A percentile compares a stretch with the other conserved stretches of the same genome.
Conservation (phyloP, 1,140 invertebrate genomes). For the Aphidius ervi region DNA sequence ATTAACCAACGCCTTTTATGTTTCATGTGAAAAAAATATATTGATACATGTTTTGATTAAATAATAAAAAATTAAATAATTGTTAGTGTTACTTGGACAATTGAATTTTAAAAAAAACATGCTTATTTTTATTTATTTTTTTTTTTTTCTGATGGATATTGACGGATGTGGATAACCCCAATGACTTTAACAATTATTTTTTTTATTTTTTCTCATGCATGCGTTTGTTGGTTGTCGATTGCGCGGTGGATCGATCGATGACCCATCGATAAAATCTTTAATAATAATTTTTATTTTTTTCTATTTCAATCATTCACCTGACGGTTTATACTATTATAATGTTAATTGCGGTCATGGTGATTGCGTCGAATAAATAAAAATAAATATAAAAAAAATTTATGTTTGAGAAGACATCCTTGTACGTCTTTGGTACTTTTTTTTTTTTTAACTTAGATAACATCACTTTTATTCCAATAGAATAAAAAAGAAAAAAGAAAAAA, state of each 20-base stretch:
- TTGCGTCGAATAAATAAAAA: slow-evolving; percentile 14
- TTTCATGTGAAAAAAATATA: not conserved
- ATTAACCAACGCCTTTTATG: slow-evolving; percentile 9
- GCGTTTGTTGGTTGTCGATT: not conserved
- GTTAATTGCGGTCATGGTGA: slow-evolving; percentile 23
- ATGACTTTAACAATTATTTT: slow-evolving; percentile 16
- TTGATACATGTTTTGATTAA: slow-evolving; percentile 3
- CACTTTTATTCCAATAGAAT: not conserved
- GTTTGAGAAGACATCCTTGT: not conserved
- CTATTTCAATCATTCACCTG: no score
- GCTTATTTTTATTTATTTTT: not conserved
- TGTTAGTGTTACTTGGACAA: not conserved
- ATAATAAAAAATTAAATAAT: not conserved
- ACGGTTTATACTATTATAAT: slow-evolving; percentile 13
- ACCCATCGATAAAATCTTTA: slow-evolving; percentile 16
- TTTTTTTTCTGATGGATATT: not conserved
- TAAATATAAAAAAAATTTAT: not conserved
- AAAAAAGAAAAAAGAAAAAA: not conserved
- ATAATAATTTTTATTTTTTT: not conserved
- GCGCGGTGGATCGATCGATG: slow-evolving; percentile 13
- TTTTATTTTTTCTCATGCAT: not conserved
- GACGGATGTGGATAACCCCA: not conserved
- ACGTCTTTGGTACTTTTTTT: not conserved
- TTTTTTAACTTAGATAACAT: not conserved
- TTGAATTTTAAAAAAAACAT: not conserved